Conservation (phyloP, 1,140 invertebrate species). For the Euura saliciscinereae region DNA sequence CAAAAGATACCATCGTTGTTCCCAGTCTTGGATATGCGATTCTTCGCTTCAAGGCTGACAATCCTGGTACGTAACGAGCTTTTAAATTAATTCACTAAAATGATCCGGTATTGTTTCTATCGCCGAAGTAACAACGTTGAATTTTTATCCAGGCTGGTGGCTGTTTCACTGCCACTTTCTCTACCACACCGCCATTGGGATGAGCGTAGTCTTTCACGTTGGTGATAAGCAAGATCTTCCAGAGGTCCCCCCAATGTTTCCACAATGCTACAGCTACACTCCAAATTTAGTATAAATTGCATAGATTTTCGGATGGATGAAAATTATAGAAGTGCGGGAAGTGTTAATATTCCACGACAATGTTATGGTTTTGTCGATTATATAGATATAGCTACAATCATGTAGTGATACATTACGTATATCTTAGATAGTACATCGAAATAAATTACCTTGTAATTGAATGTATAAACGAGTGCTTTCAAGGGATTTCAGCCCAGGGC, state of each 20-base stretch:
- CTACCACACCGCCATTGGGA: conserved; percentile 59
- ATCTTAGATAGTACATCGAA: too few relatives aligned
- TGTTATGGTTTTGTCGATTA: too few relatives aligned
- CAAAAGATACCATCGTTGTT: conserved; percentile 79
- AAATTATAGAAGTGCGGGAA: too few relatives aligned
- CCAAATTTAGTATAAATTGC: neutral
- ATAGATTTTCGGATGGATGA: too few relatives aligned
- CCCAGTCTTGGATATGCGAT: conserved; percentile 69
- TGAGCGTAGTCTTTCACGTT: conserved; percentile 59
- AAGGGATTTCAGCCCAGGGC: too few relatives aligned
- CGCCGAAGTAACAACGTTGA: neutral
- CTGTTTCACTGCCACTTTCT: conserved; percentile 63
- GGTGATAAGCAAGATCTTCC: conserved; percentile 54
- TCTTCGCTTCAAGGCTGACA: conserved; percentile 65
- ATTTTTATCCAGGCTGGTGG: conserved; percentile 58
- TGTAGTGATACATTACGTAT: too few relatives aligned
- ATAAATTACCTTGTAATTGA: too few relatives aligned
- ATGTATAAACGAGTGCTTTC: too few relatives aligned
- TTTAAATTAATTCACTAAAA: neutral
- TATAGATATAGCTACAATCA: too few relatives aligned
- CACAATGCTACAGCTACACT: conserved; percentile 48
- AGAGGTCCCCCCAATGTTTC: conserved; percentile 53
- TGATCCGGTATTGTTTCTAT: conserved; percentile 2
- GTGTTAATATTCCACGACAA: too few relatives aligned
- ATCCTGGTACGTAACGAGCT: conserved; percentile 62